Base-by-base conservation (phyloP, 1,140 invertebrate species). In the Aphelenchoides fujianensis region DNA sequence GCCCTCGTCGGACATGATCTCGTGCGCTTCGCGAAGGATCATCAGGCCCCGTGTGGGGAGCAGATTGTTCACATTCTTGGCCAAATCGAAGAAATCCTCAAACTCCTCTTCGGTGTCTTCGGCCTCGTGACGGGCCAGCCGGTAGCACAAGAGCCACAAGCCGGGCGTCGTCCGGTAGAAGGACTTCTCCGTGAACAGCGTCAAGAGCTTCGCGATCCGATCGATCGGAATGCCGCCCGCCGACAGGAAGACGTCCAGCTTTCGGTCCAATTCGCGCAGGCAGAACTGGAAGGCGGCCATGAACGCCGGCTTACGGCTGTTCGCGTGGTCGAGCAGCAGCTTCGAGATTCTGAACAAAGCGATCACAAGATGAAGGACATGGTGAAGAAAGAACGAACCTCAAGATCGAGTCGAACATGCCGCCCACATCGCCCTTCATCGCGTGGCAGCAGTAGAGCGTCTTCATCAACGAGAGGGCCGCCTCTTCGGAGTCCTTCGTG, bases 361-460 rank as follows among this genome's bases (percentile, higher is more conserved):
- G 23, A 48, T 23, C 12, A 23, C 12, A 48, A 16, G 12, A 23
- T 48, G 12, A 48, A n/a, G n/a, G n/a, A n/a, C n/a, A n/a, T n/a
- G n/a, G n/a, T n/a, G n/a, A n/a, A n/a, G n/a, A n/a, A n/a, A n/a
- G 41, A 48, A 48, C 41, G 23, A 48, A 48, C 41, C 41, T 48
- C 23, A 48, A 48, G 23, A 48, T 48, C 41, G 41, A 16, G 12
- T 12, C 12, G 41, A 48, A 48, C 41, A 48, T 48, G 12, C 41
- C 41, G 12, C 23, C 41, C 12, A 16, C 12, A 23, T 48, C 41
- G 41, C 23, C 23, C 23, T 48, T 23, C 12, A 12, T 48, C 23
- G 23, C 12, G 23, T 48, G 23, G 41, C 41, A 48, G 23, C 41
- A 23, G 23, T 48, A 48, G 23, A 48, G 12, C 12, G 41, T 23